Conservation (phyloP, 2,113 vertebrate species). For the Coptodon rendalli region DNA sequence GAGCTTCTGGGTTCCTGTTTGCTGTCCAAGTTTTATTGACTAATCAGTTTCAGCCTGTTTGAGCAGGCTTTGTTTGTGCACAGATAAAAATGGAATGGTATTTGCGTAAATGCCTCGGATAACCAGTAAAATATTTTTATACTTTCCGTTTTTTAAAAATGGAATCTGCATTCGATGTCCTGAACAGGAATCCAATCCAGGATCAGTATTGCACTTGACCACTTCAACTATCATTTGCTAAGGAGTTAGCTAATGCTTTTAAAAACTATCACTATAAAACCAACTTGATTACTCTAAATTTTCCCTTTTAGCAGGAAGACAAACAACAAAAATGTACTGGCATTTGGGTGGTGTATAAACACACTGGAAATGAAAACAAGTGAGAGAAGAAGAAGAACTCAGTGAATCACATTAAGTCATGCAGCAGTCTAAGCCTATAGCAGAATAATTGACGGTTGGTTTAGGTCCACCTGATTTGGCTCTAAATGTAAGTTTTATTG, state of each 20-base stretch:
- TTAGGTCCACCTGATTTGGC: background rate
- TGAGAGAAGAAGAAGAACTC: background rate
- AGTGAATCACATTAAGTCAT: background rate
- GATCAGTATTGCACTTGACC: background rate
- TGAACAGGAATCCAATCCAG: background rate
- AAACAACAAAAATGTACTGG: background rate
- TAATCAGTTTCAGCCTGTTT: background rate
- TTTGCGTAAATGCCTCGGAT: background rate
- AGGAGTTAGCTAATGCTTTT: background rate
- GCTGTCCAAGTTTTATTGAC: background rate
- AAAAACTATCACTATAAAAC: background rate
- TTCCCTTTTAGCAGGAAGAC: background rate
- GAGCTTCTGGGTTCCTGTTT: background rate
- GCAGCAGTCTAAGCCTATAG: background rate
- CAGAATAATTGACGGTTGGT: background rate
- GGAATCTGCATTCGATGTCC: accelerated
- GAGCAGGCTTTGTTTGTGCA: background rate
- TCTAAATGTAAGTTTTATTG: background rate
- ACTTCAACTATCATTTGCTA: background rate
- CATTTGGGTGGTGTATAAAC: background rate
- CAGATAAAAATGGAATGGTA: background rate
- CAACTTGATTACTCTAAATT: background rate
- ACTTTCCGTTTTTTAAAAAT: background rate
- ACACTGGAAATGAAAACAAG: background rate
- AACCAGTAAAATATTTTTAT: background rate